These are phyloP conservation scores for Sarcophaga caerulescens DNA, from an alignment of 2,888 invertebrate species.

Conservation along the genomic window DNA sequence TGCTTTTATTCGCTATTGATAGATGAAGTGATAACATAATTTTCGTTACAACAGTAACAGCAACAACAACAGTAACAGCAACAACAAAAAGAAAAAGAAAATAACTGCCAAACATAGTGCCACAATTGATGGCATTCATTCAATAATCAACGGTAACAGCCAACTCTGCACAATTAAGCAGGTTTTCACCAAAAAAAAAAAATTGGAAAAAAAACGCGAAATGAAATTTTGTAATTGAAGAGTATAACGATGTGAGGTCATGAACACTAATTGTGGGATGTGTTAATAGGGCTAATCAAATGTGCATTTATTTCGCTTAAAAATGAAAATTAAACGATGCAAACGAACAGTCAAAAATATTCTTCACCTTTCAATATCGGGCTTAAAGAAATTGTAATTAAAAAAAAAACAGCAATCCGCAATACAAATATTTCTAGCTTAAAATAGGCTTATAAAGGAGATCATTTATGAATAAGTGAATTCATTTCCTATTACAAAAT, in stretches of 20 bases:
- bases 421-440: no score
- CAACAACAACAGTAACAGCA: no score
- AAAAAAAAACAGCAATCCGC: neutral
- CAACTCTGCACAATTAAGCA: no score
- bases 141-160: conserved; percentile 23
- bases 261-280: neutral
- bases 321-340: neutral
- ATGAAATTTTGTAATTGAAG: neutral
- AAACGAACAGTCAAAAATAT: no score
- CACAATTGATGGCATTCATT: conserved; percentile 51
- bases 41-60: conserved; percentile 20
- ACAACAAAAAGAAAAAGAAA: conserved; percentile 11
- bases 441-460: no score
- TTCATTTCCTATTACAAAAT: no score
- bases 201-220: neutral
- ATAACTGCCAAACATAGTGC: conserved; percentile 1
- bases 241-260: neutral
- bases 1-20: conserved; percentile 50
- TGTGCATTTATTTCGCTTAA: neutral
- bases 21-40: conserved; percentile 67
- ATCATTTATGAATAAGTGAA: no score
- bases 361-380: no score
- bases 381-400: no score
- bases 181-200: neutral
- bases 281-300: neutral